Conservation (phyloP, 2,888 invertebrate species). For the Sympetrum striolatum region DNA sequence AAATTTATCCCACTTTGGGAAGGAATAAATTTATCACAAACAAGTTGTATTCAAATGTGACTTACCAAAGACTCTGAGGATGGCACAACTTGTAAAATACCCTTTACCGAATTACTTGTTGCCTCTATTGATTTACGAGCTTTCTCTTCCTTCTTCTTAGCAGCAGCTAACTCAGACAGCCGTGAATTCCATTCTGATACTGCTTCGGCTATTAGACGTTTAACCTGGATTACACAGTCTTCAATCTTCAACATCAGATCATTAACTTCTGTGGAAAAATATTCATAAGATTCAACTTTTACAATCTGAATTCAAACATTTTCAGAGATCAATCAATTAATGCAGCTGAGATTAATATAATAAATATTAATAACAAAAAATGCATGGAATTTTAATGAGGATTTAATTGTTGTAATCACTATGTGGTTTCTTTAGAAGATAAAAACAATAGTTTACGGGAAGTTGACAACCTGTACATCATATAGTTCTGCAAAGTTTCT, state of each 20-base stretch:
- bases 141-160: conserved; percentile 59
- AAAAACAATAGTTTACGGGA: too few relatives aligned
- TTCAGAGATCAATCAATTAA: not conserved
- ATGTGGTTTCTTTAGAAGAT: too few relatives aligned
- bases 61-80: conserved; percentile 15
- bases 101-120: conserved; percentile 50
- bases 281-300: not conserved
- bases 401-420: too few relatives aligned
- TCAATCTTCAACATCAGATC: conserved; percentile 62
- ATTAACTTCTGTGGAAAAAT: conserved; percentile 49
- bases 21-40: not conserved
- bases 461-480: too few relatives aligned
- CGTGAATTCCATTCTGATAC: conserved; percentile 74
- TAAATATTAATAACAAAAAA: too few relatives aligned
- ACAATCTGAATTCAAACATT: not conserved
- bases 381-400: too few relatives aligned
- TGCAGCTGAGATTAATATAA: not conserved
- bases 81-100: conserved; percentile 49
- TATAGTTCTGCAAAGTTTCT: too few relatives aligned
- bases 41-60: not conserved
- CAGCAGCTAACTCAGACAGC: conserved; percentile 58
- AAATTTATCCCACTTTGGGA: too few relatives aligned
- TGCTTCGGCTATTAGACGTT: conserved; percentile 72
- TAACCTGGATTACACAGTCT: conserved; percentile 70
- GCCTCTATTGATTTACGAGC: conserved; percentile 44